phyloP scores from a whole-genome alignment of 2,797 vertebrate genomes.

The Myioborus miniatus region DNA sequence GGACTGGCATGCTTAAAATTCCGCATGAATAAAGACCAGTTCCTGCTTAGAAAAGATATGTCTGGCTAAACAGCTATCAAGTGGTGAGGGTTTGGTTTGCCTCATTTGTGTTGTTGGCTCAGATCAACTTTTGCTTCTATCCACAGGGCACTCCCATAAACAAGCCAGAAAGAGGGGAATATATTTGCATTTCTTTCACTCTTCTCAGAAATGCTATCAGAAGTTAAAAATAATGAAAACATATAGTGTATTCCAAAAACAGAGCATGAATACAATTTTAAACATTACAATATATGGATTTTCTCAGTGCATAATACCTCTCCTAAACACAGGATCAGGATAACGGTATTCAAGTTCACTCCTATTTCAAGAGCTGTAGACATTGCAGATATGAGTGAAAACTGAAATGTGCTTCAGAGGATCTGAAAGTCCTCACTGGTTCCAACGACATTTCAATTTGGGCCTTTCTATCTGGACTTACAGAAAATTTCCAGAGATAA shows the following conservation, averaged over 20 bases:
- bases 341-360: neutral
- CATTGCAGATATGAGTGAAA: neutral
- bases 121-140: neutral
- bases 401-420: neutral
- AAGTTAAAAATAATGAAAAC: neutral
- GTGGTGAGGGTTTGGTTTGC: neutral
- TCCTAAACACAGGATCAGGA: neutral
- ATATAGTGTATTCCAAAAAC: neutral
- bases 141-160: neutral
- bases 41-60: neutral
- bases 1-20: neutral
- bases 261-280: neutral
- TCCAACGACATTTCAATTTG: neutral
- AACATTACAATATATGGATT: neutral
- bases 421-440: neutral
- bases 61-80: conserved; percentile 1
- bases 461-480: neutral
- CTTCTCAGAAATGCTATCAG: neutral
- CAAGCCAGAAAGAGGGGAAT: neutral
- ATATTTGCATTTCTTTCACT: neutral
- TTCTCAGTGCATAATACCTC: neutral
- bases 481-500: neutral
- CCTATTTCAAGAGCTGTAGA: neutral
- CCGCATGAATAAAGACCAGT: conserved; percentile 4
- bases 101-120: neutral